Base-by-base conservation (phyloP, 2,797 vertebrate species). In the Alcedo atthis region DNA sequence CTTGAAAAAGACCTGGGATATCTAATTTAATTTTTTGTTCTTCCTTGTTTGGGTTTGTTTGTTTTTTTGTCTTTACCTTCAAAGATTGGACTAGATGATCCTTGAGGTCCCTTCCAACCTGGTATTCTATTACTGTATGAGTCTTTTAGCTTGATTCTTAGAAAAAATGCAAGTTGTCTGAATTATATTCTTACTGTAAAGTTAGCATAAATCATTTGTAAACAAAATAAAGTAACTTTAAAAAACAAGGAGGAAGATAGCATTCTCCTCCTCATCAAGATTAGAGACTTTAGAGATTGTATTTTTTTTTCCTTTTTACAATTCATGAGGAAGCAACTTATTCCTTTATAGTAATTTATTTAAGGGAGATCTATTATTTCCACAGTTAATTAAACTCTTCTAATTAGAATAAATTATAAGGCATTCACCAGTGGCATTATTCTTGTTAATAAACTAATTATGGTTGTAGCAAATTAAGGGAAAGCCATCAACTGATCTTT, bases 371-470 rank as follows among this genome's bases (percentile, higher is more conserved):
- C 90, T 92, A 95, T 95, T 95, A 74, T 94, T 94, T 95, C 78
- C 49, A 80, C 85, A 94, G 81, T 92, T 92, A 93, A 92, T 24
- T 81, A 92, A 92, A 83, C 92, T 89, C 71, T 89, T 93, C 81
- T 90, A 94, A 92, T 94, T 96, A 95, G 94, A 95, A 70, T 54
- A 91, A 95, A 96, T 93, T 94, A 89, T 80, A 92, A 75, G 51
- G 48, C 48, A 46, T 92, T 96, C 73, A 87, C 54, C 35, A 61
- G 62, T 78, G 70, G 19, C 76, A 90, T 89, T 86, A 81, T 81
- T 88, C 42, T 81, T 81, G 92, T 96, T 94, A 94, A 96, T 96
- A 93, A 95, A 93, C 81, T 95, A 94, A 97, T 93, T 94, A 94
- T 53, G 61, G 25, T 79, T 85, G 67, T 69, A 64, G 71, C 68